Base-by-base conservation (phyloP, 37 sponge, comb jelly and placozoan species). In the Aplysina aerophoba region DNA sequence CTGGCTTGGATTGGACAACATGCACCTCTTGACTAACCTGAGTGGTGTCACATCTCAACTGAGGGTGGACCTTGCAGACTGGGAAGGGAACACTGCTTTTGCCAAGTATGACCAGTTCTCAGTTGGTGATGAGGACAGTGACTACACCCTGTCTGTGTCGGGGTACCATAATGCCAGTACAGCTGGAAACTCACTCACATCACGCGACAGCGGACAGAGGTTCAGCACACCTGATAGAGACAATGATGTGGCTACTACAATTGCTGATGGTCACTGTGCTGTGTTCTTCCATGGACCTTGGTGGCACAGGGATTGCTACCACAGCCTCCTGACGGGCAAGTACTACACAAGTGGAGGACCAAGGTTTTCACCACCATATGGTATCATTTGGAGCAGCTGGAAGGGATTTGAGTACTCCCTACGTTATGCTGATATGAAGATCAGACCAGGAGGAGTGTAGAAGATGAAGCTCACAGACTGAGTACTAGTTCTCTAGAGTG, bases 1-100 rank as follows among this genome's bases (percentile, higher is more conserved):
- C 37, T 73, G 74, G 74, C 33, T 73, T 31, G 74, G 74, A 31
- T 8, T 37, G 22, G 74, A 73, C 36, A 73, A 73, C 22, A 73
- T 73, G 37, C 36, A 35, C 39, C 22, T 34, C 21, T 30, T 73
- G 22, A 37, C 50, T 41, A 4, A 73, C 24, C 64, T 13, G 64
- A 62, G 25, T 35, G 22, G 33, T 36, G 38, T 13, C 22, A 11
- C 35, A 22, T 12, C 35, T 73, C 38, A 73, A 73, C 38, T 73
- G 74, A 31, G 74, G 22, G 27, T 73, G 21, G 74, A 73, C 39
- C 74, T 73, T 2, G 37, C 74, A 13, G 64, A 62, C 37, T 37
- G 2, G 3, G 50, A 30, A 73, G 39, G 27, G 21, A 30, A 21
- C 39, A 73, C 22, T 28, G 22, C 35, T 36, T 73, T 73, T 36